Evolutionary conservation across 2,797 vertebrate genomes (phyloP), one percentile per base, ranked within the genome.

Genomic region (Botia kubotai): DNA sequence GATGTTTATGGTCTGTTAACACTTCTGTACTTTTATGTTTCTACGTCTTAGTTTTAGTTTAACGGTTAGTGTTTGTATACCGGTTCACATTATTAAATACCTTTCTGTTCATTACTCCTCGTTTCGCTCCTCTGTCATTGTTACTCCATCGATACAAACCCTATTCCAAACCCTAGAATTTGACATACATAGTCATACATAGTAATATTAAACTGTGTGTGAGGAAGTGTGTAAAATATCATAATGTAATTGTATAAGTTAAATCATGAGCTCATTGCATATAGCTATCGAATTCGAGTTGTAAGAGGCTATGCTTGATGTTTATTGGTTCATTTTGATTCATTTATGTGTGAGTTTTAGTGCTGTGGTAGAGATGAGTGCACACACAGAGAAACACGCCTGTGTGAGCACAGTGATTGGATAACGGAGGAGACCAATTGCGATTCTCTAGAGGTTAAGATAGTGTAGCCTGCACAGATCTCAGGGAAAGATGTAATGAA

Each of bases 401-500:
- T 23, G 23, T 65, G 60, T 2, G 2, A 16, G 5, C 36, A 68
- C n/a, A 36, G 33, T 60, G 53, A 78, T 60, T 58, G 43, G 43
- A 19, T 21, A 72, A 63, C 33, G 3, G 14, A 63, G 19, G n/a
- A 71, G 73, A 63, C 73, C 50, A 53, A 33, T 68, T 16, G 7
- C 0, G 8, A 52, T 14, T 65, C 46, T 46, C 58, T 65, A 19
- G 43, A 46, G 43, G 43, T 8, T 11, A 19, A 68, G 74, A 17
- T 66, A 67, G 50, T 67, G 55, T 26, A 76, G 26, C 43, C 53
- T 55, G 63, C 53, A 29, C 39, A 46, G 79, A 62, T 69, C 72
- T 68, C 65, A 69, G 63, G 72, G 80, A 71, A 58, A 71, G n/a
- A 71, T 70, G 33, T 29, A 53, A 72, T 65, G 65, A 33, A 46